These are phyloP conservation scores for Archivesica marissinica DNA, from an alignment of 1,140 invertebrate genomes.

Conservation along the genomic window DNA sequence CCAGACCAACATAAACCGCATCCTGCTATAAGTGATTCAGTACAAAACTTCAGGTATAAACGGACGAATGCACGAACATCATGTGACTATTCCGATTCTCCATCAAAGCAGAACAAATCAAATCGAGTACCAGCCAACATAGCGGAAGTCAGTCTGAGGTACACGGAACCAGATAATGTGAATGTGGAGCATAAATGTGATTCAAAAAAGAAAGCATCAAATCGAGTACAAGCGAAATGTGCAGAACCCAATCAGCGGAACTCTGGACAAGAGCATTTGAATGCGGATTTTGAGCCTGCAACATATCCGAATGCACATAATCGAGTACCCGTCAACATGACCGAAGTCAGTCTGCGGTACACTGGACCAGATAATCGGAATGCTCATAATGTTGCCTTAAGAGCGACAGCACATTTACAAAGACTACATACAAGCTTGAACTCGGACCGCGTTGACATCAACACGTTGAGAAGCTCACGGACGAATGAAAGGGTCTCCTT, in stretches of 20 bases:
- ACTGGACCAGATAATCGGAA: background rate
- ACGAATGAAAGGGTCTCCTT: background rate
- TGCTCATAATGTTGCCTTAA: background rate
- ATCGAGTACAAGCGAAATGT: background rate
- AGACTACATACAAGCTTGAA: background rate
- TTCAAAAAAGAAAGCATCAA: background rate
- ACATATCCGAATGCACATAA: background rate
- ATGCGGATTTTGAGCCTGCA: background rate
- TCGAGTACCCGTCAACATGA: background rate
- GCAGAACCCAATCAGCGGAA: background rate
- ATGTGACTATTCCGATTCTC: background rate
- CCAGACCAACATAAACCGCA: background rate
- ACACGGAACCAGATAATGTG: background rate
- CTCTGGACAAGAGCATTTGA: background rate
- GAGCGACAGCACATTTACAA: conserved; percentile 6
- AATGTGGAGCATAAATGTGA: conserved; percentile 6
- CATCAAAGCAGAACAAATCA: background rate
- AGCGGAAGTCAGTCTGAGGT: background rate
- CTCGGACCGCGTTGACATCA: background rate
- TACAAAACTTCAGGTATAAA: conserved; percentile 11
- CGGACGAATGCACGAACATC: background rate
- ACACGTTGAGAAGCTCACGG: background rate
- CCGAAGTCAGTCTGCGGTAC: background rate
- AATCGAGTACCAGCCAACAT: background rate
- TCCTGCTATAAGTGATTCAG: background rate